Percentiles rank a stretch among this genome's conserved stretches.
Evolutionary conservation across 35 echinoderm and acorn worm species (phyloP).

Genomic region (Heliocidaris tuberculata): DNA sequence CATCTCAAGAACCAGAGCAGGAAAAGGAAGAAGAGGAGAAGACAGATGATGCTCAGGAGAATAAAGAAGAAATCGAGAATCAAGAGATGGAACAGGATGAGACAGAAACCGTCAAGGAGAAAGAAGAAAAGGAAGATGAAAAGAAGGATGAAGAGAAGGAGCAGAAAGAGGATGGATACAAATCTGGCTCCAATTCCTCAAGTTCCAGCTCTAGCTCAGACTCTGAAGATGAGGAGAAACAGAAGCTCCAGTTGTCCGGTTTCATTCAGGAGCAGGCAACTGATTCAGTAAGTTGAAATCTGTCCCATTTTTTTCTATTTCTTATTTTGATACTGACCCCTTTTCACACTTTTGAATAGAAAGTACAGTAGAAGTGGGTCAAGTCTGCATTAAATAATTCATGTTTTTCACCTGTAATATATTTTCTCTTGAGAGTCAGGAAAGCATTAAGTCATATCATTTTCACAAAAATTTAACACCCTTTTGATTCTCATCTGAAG

Average conservation of each 20-base stretch:
- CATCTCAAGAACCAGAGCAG: background rate
- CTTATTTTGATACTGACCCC: background rate
- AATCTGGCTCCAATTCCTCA: background rate
- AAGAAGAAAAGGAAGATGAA: background rate
- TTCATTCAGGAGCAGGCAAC: constrained; percentile 36
- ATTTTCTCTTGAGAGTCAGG: background rate
- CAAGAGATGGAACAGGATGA: background rate
- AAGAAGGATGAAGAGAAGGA: background rate
- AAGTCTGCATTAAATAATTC: background rate
- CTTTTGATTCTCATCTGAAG: too few species aligned
- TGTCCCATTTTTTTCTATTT: constrained; percentile 20
- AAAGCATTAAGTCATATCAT: background rate
- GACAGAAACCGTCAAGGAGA: background rate
- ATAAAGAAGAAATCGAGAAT: background rate
- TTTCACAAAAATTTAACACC: background rate
- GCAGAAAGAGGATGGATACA: background rate
- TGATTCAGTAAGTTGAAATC: constrained; percentile 1
- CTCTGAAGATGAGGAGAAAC: constrained; percentile 28
- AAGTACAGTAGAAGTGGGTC: too few species aligned
- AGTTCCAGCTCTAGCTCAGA: background rate
- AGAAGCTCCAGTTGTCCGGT: constrained; percentile 19
- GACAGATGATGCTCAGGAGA: background rate
- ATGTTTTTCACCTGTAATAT: background rate
- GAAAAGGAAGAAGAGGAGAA: constrained; percentile 22
- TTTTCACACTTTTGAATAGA: too few species aligned